Evolutionary conservation across 2,888 invertebrate species (phyloP), one percentile per base, ranked within the genome.

Genomic region (Adelphocoris suturalis): DNA sequence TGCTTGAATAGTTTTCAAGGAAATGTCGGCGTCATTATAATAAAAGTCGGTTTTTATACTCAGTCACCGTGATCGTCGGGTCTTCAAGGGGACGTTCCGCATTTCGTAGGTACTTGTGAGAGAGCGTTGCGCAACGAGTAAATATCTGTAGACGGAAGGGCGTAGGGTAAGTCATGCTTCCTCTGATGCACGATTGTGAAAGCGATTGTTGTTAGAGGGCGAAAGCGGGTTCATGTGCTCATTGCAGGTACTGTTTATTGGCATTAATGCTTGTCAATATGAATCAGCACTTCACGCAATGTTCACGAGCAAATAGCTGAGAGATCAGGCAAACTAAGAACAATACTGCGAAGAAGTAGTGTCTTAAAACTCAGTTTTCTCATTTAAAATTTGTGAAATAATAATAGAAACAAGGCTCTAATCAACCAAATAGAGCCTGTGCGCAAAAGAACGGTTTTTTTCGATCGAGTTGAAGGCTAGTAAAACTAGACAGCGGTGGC

Each of bases 171-270:
- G 23, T 61, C 27, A 68, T 5, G 68, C 68, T 68, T 68, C 68
- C 27, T 12, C 68, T 2, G 23, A 23, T 68, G 68, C 68, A 68
- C 68, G 68, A 68, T 68, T 68, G 68, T 68, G 68, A 68, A 68
- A 68, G 68, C 68, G 68, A 68, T 68, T 68, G 68, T 68, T 23
- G 68, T 68, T 27, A 68, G 12, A 19, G 19, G 68, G 68, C 68
- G 68, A 68, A 68, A 68, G 61, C n/a, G 3, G n/a, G 19, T 4
- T 61, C 19, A 19, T n/a, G 68, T 5, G 68, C 68, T 68, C 68
- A 68, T 68, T 23, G 68, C 23, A 4, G 68, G 68, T 12, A 23
- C 23, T 23, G 12, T 11, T 52, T 3, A 52, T 37, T 37, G 37
- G 3, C 7, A 7, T 37, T 4, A 37, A 2, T 37, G 37, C 37